Percentiles rank a stretch among this genome's conserved stretches.
Conservation (phyloP, 2,888 invertebrate species). For the Ceramica pisi region DNA sequence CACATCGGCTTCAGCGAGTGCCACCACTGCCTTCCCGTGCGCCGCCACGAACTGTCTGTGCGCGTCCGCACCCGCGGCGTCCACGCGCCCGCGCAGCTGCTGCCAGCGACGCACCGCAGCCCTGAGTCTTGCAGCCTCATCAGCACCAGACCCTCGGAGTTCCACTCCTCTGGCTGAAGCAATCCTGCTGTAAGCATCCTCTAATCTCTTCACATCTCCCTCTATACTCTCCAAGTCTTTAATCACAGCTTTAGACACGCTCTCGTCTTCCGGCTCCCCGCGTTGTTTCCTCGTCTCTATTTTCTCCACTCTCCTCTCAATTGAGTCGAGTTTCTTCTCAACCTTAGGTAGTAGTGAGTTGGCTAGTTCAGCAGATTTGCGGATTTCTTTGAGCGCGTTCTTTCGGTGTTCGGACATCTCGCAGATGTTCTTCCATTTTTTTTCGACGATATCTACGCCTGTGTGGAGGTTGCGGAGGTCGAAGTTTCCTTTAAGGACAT, state of each 20-base stretch:
- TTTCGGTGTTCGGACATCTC: slow-evolving; percentile 93
- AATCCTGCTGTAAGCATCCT: slow-evolving; percentile 93
- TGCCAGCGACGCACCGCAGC: slow-evolving; percentile 92
- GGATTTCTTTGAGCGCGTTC: slow-evolving; percentile 82
- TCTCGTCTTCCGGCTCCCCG: slow-evolving; percentile 87
- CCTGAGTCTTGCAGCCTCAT: slow-evolving; percentile 92
- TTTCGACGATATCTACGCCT: slow-evolving; percentile 93
- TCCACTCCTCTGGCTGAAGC: slow-evolving; percentile 93
- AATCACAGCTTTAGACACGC: slow-evolving; percentile 91
- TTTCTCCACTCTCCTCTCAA: slow-evolving; percentile 91
- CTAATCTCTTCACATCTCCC: slow-evolving; percentile 91
- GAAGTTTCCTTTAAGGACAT: slow-evolving; percentile 93
- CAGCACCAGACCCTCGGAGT: slow-evolving; percentile 92
- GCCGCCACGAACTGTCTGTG: slow-evolving; percentile 93
- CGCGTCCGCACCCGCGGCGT: slow-evolving; percentile 91
- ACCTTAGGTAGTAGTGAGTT: slow-evolving; percentile 92
- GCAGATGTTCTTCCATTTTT: slow-evolving; percentile 95
- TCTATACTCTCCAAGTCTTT: slow-evolving; percentile 92
- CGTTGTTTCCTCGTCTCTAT: slow-evolving; percentile 85
- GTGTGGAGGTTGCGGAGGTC: slow-evolving; percentile 92
- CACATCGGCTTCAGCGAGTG: slow-evolving; percentile 93
- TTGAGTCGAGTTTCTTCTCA: slow-evolving; percentile 91
- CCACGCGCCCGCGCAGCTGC: slow-evolving; percentile 91
- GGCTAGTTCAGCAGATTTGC: slow-evolving; percentile 92
- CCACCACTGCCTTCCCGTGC: slow-evolving; percentile 93